Evolutionary conservation across 2,113 vertebrate genomes (phyloP), one percentile per base, ranked within the genome.

Genomic region (Clinocottus analis): DNA sequence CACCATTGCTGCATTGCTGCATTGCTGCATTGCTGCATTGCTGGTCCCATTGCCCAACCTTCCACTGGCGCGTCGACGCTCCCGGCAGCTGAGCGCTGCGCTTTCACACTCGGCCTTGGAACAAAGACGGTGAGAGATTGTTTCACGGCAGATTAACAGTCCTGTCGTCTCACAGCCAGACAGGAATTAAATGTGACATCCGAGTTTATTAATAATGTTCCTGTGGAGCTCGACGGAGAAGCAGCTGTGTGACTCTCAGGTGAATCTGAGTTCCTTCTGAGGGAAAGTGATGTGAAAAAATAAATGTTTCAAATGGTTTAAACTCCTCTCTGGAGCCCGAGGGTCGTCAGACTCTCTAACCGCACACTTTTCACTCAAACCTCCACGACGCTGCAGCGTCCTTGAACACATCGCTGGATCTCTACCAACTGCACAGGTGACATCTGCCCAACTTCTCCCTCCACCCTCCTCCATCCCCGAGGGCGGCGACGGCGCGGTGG

Each of bases 61-160:
- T 39, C 71, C 58, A 77, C 31, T 17, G 67, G 67, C 41, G 41
- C 41, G 55, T 82, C 77, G 82, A 37, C 43, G 43, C 70, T 63
- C 60, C 53, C 25, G 14, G 51, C 63, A 69, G 73, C n/a, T n/a
- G n/a, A n/a, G n/a, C n/a, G n/a, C n/a, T n/a, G n/a, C n/a, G n/a
- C n/a, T n/a, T n/a, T n/a, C n/a, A n/a, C n/a, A n/a, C n/a, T n/a
- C n/a, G n/a, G n/a, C 56, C 29, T 64, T 31, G 29, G 29, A 31
- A 31, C 47, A 43, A 77, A 77, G 37, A 77, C 19, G 29, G 64
- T 25, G 47, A 56, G 61, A 62, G 55, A 70, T 29, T 31, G 70
- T 23, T 87, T 85, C 59, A 74, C 10, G 55, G 67, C 21, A 43
- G 77, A 65, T 71, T 75, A 79, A 86, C 81, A 72, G 61, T 77